Percentiles rank a stretch among this genome's conserved stretches.
Evolutionary conservation across 2,888 invertebrate species (phyloP).

Genomic region (Epinotia nisella): DNA sequence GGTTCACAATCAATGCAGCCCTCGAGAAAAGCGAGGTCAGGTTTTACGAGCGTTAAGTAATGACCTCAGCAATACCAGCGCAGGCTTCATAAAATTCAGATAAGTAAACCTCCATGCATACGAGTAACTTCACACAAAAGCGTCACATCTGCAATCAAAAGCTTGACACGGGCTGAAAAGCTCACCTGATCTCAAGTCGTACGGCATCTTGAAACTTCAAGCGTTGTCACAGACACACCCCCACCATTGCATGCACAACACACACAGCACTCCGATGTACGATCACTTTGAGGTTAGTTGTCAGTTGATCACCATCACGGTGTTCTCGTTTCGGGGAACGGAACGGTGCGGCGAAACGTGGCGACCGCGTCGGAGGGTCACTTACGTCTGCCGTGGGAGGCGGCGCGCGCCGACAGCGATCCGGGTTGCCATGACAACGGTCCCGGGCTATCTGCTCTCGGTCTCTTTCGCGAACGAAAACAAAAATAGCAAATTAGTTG

Average conservation of each 20-base stretch:
- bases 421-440: slow-evolving; percentile 75
- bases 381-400: slow-evolving; percentile 70
- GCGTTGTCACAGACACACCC: slow-evolving; percentile 73
- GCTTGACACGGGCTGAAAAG: slow-evolving; percentile 54
- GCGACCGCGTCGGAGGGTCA: slow-evolving; percentile 71
- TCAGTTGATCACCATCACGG: slow-evolving; percentile 65
- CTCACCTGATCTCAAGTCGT: slow-evolving; percentile 81
- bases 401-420: slow-evolving; percentile 82
- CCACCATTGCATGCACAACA: slow-evolving; percentile 68
- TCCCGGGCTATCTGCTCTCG: slow-evolving; percentile 76
- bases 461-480: slow-evolving; percentile 74
- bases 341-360: slow-evolving; percentile 66
- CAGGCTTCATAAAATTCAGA: slow-evolving; percentile 38
- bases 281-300: slow-evolving; percentile 51
- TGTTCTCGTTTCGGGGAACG: slow-evolving; percentile 66
- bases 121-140: slow-evolving; percentile 15
- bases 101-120: slow-evolving; percentile 17
- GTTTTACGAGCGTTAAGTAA: slow-evolving; percentile 44
- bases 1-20: slow-evolving; percentile 27
- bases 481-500: slow-evolving; percentile 83
- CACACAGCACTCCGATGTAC: slow-evolving; percentile 56
- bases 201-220: slow-evolving; percentile 79
- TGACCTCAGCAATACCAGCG: slow-evolving; percentile 30
- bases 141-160: slow-evolving; percentile 37
- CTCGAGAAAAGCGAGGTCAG: slow-evolving; percentile 33